Base-by-base conservation (phyloP, 2,113 vertebrate genomes). In the Ranitomeya variabilis region DNA sequence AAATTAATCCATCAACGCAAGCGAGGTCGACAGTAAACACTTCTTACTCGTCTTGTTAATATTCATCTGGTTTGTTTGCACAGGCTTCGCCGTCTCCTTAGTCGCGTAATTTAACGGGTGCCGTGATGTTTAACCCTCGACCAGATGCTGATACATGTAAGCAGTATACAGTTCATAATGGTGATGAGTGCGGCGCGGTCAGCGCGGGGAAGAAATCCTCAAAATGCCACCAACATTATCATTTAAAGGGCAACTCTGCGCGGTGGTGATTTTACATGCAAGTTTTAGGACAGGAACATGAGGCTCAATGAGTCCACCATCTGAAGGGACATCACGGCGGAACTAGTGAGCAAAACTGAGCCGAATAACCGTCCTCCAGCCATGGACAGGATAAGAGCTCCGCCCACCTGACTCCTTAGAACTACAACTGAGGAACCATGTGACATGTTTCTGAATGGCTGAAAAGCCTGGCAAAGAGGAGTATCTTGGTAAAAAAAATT, bases 21-120 rank as follows among this genome's bases (percentile, higher is more conserved):
- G 77, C 78, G 51, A 23, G 87, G 31, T 59, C 67, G 54, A 45
- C 78, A 37, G 64, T 74, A 74, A 88, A 74, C 31, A 74, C 67
- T 83, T 88, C 62, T 82, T 80, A 80, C 57, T 83, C 52, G 11
- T 87, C 79, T 87, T 73, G 80, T 83, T 76, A 88, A 82, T 73
- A 74, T 83, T 74, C 55, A 52, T 62, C 62, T 54, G 55, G 37
- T 57, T 54, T 51, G 12, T 88, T 76, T 51, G 79, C 79, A 23
- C 26, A 74, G 55, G 79, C 54, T 71, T 55, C 19, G 19, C 7
- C 10, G 45, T 69, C 62, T 31, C 62, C 21, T 64, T n/a, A 86
- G 51, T 14, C n/a, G 78, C n/a, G 16, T 52, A 16, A 81, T 71
- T 87, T 87, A 31, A 54, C 7, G 54, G 64, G 18, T 19, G 15